These are phyloP conservation scores for Idaea dimidiata DNA, from an alignment of 2,888 invertebrate species.

Conservation along the genomic window DNA sequence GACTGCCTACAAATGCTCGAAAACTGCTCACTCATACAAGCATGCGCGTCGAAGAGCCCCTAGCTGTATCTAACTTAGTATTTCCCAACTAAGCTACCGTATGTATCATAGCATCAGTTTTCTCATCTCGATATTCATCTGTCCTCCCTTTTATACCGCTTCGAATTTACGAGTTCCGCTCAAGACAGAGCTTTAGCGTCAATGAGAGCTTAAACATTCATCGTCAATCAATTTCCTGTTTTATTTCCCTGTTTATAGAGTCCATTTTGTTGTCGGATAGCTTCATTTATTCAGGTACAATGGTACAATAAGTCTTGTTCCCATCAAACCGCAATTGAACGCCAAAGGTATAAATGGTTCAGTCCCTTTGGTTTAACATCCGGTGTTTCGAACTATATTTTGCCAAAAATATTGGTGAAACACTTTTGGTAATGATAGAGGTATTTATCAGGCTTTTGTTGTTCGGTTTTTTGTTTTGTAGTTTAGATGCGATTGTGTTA, in stretches of 20 bases:
- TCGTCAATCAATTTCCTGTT: slow-evolving; percentile 36
- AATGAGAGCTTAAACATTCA: slow-evolving; percentile 53
- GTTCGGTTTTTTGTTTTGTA: slow-evolving; percentile 11
- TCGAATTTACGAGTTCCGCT: slow-evolving; percentile 70
- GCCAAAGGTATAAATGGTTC: slow-evolving; percentile 61
- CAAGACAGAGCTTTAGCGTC: slow-evolving; percentile 51
- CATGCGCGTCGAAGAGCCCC: too few species aligned
- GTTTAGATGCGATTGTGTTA: too few species aligned
- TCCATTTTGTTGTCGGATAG: slow-evolving; percentile 13
- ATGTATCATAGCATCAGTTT: slow-evolving; percentile 62
- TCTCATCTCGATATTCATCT: slow-evolving; percentile 74
- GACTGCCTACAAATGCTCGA: too few species aligned
- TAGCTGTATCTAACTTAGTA: too few species aligned
- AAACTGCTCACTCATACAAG: too few species aligned
- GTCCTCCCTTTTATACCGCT: slow-evolving; percentile 68
- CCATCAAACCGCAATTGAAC: slow-evolving; percentile 60
- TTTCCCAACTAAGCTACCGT: slow-evolving; percentile 31
- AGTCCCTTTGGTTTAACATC: slow-evolving; percentile 66
- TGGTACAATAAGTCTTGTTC: slow-evolving; percentile 62
- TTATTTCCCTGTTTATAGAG: slow-evolving; percentile 31
- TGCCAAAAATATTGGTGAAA: slow-evolving; percentile 21
- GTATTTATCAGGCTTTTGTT: slow-evolving; percentile 35
- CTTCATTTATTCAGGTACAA: slow-evolving; percentile 42
- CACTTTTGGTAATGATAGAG: slow-evolving; percentile 30
- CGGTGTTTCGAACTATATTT: slow-evolving; percentile 46